A percentile compares a stretch with the other conserved stretches of the same genome.
Conservation (phyloP, 2,888 invertebrate genomes). For the Tetropium fuscum region DNA sequence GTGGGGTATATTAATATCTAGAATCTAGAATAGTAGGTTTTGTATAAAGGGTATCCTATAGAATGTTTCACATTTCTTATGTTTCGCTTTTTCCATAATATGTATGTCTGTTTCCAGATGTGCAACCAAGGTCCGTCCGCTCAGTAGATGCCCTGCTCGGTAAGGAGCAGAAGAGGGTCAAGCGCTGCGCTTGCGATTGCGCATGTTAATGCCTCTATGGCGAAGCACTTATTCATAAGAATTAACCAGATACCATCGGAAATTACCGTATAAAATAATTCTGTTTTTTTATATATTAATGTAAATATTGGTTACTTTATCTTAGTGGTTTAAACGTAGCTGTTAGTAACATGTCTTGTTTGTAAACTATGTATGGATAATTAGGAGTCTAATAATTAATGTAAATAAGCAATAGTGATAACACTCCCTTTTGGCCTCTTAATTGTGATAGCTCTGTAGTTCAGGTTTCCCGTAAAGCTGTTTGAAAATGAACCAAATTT, state of each 20-base stretch:
- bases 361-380: constrained; percentile 23
- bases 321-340: constrained; percentile 16
- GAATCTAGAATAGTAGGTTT: too few species aligned
- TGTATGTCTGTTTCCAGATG: too few species aligned
- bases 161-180: constrained; percentile 75
- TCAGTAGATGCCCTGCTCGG: constrained; percentile 62
- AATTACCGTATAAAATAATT: constrained; percentile 19
- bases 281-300: constrained; percentile 23
- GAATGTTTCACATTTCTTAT: too few species aligned
- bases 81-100: too few species aligned
- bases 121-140: constrained; percentile 81
- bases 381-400: constrained; percentile 16
- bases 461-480: constrained; percentile 21
- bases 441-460: constrained; percentile 24
- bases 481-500: constrained; percentile 30
- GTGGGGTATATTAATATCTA: too few species aligned
- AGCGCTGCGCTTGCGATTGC: constrained; percentile 83
- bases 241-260: constrained; percentile 10
- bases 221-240: background rate
- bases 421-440: constrained; percentile 17
- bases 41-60: too few species aligned
- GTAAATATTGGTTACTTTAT: constrained; percentile 25
- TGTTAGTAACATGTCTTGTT: constrained; percentile 12
- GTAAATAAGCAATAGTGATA: constrained; percentile 26
- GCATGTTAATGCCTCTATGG: constrained; percentile 66